Conservation (phyloP, 1,140 invertebrate genomes). For the Drosophila oshimai region DNA sequence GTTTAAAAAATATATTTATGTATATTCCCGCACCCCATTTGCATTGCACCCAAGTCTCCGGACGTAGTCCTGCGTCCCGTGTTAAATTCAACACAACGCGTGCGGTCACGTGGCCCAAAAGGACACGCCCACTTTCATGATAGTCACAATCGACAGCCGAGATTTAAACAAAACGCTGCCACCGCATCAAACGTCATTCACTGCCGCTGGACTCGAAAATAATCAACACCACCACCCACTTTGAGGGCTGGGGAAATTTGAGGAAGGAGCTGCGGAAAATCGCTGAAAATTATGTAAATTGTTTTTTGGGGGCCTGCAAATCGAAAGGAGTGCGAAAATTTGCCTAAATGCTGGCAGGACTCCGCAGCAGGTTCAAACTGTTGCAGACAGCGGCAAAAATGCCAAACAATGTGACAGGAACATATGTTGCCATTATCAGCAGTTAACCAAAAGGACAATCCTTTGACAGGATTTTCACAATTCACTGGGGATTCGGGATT, state of each 20-base stretch:
- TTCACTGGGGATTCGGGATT: neutral
- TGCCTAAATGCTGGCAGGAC: conserved; percentile 69
- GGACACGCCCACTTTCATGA: conserved; percentile 70
- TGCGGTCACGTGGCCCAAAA: conserved; percentile 75
- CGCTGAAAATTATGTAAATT: conserved; percentile 77
- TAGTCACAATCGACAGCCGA: conserved; percentile 59
- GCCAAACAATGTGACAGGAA: conserved; percentile 65
- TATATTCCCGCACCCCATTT: conserved; percentile 38
- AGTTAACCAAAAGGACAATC: conserved; percentile 36
- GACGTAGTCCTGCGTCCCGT: conserved; percentile 37
- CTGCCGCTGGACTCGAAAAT: conserved; percentile 31
- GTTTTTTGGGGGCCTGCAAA: conserved; percentile 24
- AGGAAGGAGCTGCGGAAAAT: conserved; percentile 56
- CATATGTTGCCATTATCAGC: conserved; percentile 73
- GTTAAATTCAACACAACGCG: conserved; percentile 76
- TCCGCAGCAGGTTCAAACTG: conserved; percentile 48
- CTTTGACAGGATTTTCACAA: conserved; percentile 32
- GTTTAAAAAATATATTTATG: conserved; percentile 61
- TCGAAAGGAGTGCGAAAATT: conserved; percentile 68
- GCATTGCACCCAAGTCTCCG: conserved; percentile 46
- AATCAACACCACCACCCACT: conserved; percentile 5
- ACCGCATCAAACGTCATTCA: conserved; percentile 45
- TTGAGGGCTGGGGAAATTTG: neutral
- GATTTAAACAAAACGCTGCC: conserved; percentile 53
- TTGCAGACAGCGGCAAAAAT: conserved; percentile 36